Evolutionary conservation across 92 coral and sea anemone genomes (phyloP).

Genomic region (Ricordea florida): DNA sequence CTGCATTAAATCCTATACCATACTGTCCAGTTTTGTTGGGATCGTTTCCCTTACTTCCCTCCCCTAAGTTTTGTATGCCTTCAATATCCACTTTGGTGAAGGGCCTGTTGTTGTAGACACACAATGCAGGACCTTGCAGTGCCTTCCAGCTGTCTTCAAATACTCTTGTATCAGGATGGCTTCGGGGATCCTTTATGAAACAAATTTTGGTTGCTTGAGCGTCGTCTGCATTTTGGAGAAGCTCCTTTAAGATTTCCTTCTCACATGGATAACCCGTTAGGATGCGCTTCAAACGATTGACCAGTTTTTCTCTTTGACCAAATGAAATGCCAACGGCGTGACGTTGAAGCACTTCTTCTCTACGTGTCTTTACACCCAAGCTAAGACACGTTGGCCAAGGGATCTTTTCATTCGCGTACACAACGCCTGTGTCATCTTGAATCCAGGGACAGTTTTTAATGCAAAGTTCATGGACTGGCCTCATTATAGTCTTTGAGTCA

Average conservation of each 20-base stretch:
- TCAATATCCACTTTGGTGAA: slow-evolving; percentile 61
- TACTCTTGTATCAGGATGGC: too few species aligned
- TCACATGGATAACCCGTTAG: slow-evolving; percentile 58
- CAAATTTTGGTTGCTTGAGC: too few species aligned
- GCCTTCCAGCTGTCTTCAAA: slow-evolving; percentile 69
- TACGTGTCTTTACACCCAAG: slow-evolving; percentile 57
- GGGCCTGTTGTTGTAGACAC: slow-evolving; percentile 80
- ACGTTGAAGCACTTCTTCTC: too few species aligned
- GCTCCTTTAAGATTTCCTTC: slow-evolving; percentile 53
- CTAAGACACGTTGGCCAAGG: slow-evolving; percentile 16
- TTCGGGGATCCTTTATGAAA: too few species aligned
- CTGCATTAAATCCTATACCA: slow-evolving; percentile 92
- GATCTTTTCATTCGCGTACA: slow-evolving; percentile 21
- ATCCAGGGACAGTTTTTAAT: slow-evolving; percentile 71
- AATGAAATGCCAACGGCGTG: too few species aligned
- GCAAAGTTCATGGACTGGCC: slow-evolving; percentile 35
- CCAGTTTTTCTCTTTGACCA: slow-evolving; percentile 61
- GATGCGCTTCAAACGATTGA: slow-evolving; percentile 49
- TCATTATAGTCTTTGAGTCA: slow-evolving; percentile 45
- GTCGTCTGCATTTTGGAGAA: slow-evolving; percentile 62
- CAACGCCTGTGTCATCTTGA: slow-evolving; percentile 44
- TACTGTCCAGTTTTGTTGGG: slow-evolving; percentile 95
- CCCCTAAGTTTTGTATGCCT: slow-evolving; percentile 82
- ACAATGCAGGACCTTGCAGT: slow-evolving; percentile 85
- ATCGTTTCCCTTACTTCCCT: slow-evolving; percentile 83